Percentiles rank a stretch among this genome's conserved stretches.
Conservation (phyloP, 2,797 vertebrate genomes). For the Salmo trutta region DNA sequence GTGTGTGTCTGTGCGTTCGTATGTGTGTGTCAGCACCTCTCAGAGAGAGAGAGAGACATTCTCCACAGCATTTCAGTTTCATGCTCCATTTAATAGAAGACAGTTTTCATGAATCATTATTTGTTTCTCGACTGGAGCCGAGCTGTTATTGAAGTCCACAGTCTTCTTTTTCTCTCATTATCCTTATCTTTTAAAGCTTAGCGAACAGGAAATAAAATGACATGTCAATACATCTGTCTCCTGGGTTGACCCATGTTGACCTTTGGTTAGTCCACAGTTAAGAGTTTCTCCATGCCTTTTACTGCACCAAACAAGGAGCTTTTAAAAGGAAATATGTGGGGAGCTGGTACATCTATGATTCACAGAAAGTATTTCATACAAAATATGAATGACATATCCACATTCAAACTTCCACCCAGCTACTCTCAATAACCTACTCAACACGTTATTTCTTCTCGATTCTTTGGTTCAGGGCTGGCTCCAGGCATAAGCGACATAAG, state of each 20-base stretch:
- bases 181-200: not conserved
- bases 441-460: not conserved
- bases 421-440: not conserved
- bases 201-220: not conserved
- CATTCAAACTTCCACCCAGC: not conserved
- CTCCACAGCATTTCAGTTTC: slow-evolving; percentile 11
- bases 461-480: not conserved
- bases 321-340: not conserved
- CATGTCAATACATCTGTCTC: not conserved
- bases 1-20: too few species aligned
- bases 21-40: slow-evolving; percentile 28
- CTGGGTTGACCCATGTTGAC: not conserved
- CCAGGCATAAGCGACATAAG: too few species aligned
- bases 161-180: not conserved
- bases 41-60: slow-evolving; percentile 48
- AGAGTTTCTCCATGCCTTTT: not conserved
- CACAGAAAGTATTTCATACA: not conserved
- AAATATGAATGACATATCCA: not conserved
- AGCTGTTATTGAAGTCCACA: slow-evolving; percentile 1
- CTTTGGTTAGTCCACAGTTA: not conserved
- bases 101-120: slow-evolving; percentile 30
- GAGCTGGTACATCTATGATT: not conserved
- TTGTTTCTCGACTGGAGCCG: slow-evolving; percentile 25
- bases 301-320: not conserved
- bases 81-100: slow-evolving; percentile 48